A percentile compares a stretch with the other conserved stretches of the same genome.
Conservation (phyloP, 2,113 vertebrate genomes). For the Syrmaticus mikado region DNA sequence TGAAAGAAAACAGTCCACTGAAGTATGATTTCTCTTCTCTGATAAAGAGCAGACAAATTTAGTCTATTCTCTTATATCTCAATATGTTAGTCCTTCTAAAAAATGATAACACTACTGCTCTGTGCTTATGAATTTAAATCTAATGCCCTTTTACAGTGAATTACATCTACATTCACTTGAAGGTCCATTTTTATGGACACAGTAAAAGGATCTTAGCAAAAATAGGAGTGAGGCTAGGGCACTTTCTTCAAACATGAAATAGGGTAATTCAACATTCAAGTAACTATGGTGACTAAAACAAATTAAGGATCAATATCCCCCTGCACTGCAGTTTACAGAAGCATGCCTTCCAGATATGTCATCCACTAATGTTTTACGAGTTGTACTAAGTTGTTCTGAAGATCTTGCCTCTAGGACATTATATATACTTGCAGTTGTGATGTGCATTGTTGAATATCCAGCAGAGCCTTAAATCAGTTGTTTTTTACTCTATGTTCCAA, state of each 20-base stretch:
- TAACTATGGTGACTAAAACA: not conserved
- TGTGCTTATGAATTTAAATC: not conserved
- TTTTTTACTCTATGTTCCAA: not conserved
- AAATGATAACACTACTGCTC: not conserved
- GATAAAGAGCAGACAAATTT: not conserved
- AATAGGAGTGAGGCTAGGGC: not conserved
- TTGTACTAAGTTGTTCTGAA: not conserved
- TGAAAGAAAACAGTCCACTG: not conserved
- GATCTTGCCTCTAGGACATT: not conserved
- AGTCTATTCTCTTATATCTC: not conserved
- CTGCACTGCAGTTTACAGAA: not conserved
- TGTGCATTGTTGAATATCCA: not conserved
- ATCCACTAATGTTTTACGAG: not conserved
- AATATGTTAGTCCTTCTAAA: not conserved
- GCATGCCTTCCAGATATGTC: not conserved
- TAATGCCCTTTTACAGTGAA: not conserved
- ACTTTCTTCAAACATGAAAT: not conserved
- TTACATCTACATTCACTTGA: not conserved
- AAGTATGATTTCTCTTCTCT: not conserved
- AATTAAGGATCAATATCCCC: constrained; percentile 22
- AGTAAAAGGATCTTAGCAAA: not conserved
- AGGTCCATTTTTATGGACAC: not conserved
- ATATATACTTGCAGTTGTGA: not conserved
- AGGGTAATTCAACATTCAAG: not conserved
- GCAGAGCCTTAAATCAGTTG: constrained; percentile 1